Evolutionary conservation across 2,888 invertebrate species (phyloP), one percentile per base, ranked within the genome.

Genomic region (Drosophila glabriapex): DNA sequence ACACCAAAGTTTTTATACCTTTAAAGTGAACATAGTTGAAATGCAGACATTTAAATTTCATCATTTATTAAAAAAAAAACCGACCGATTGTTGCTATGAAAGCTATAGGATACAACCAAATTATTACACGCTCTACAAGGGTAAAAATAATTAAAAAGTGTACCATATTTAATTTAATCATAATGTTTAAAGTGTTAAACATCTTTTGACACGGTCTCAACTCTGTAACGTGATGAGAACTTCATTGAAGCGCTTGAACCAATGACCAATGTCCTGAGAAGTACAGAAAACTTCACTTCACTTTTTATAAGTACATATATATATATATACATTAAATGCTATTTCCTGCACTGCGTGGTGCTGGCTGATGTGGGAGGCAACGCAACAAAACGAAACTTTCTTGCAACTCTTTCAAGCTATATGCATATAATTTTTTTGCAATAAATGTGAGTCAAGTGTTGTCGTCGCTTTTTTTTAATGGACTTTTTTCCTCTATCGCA

Each of bases 371-470:
- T 22, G 29, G 68, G 52, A 53, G 33, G 69, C 43, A n/a, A 22
- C 54, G 39, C n/a, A 28, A 59, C 41, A 56, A 54, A 72, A 35
- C 19, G 59, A 12, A 59, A 50, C 33, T 72, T 46, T 50, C 33
- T 50, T 58, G 31, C 33, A n/a, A 4, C 54, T 50, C 35, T 60
- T 58, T 33, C 29, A 28, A 52, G 52, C 33, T 49, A 41, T 58
- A 53, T 61, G 46, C 31, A 39, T 52, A 50, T 33, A 14, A 28
- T 60, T 14, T 50, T 66, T 65, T 54, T 58, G 49, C 64, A 74
- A 68, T 53, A 61, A 74, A 52, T 78, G 62, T 65, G 67, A 66
- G 58, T 63, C 59, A 63, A 67, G 70, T 64, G 62, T 28, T 41
- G 46, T 16, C 9, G 46, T 46, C 25, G 25, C 2, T 37, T 63